Conservation (phyloP, 35 echinoderm and acorn worm genomes). For the Apostichopus parvimensis region DNA sequence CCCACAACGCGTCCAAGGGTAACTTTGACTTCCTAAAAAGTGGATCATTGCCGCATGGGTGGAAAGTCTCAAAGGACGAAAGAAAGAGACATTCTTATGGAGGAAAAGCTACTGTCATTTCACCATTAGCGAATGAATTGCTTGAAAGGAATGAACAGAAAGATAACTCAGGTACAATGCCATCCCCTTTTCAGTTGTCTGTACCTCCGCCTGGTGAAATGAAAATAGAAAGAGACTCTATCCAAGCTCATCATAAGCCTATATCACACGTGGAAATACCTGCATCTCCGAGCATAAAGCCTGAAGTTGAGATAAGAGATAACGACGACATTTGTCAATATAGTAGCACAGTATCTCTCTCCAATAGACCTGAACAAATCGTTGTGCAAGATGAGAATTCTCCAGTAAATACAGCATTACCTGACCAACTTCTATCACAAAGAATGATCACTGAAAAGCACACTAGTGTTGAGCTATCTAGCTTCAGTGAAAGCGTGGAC, state of each 20-base stretch:
- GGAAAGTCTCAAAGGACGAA: not conserved
- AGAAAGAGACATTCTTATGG: not conserved
- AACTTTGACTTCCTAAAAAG: not conserved
- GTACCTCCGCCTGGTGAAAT: not conserved
- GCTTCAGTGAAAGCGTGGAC: not conserved
- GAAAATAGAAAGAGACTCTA: constrained; percentile 10
- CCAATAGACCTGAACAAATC: too few species aligned
- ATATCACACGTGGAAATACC: not conserved
- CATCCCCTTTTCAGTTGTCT: not conserved
- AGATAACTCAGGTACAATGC: not conserved
- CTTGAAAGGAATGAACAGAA: not conserved
- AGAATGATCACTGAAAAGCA: not conserved
- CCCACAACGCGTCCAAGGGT: not conserved
- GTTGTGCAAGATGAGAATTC: too few species aligned
- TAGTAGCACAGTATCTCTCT: too few species aligned
- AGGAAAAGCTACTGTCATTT: not conserved
- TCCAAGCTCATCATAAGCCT: not conserved
- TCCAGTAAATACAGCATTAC: not conserved
- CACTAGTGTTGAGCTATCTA: not conserved
- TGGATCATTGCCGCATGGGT: not conserved
- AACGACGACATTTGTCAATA: too few species aligned
- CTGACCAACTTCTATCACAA: not conserved
- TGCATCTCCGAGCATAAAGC: not conserved
- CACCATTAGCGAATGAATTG: not conserved
- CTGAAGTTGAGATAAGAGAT: not conserved